phyloP scores from a whole-genome alignment of 2,113 vertebrate species.

The Erythrolamprus reginae region DNA sequence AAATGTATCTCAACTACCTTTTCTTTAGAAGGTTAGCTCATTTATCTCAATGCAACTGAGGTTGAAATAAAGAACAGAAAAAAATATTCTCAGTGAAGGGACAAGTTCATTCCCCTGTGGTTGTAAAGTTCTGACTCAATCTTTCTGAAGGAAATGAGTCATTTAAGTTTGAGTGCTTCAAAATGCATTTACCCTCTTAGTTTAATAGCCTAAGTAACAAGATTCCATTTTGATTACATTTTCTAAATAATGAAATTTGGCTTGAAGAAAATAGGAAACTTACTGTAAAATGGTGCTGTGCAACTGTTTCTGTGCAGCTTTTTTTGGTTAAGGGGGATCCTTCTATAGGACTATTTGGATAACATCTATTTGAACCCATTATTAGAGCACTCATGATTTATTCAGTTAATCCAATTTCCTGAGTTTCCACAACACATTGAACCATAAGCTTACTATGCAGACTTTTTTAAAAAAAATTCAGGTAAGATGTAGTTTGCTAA shows the following conservation, averaged over 20 bases:
- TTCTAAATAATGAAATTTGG: conserved; percentile 29
- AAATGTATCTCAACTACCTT: not conserved
- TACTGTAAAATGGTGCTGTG: not conserved
- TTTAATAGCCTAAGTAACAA: conserved; percentile 25
- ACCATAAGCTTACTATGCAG: not conserved
- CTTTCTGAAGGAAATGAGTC: conserved; percentile 58
- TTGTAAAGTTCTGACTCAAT: conserved; percentile 55
- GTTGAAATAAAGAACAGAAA: not conserved
- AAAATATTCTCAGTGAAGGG: conserved; percentile 24
- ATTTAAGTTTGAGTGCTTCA: conserved; percentile 30
- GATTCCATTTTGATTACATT: conserved; percentile 37
- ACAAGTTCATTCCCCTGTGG: conserved; percentile 12
- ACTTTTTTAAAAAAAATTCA: not conserved
- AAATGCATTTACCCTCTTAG: conserved; percentile 33
- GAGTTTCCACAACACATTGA: not conserved
- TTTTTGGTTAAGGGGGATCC: not conserved
- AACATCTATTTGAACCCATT: not conserved
- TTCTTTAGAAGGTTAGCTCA: not conserved
- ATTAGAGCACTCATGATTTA: not conserved
- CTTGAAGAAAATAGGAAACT: not conserved
- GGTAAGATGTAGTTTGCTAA: not conserved
- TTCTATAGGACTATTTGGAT: not conserved
- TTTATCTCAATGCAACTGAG: not conserved
- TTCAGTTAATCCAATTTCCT: not conserved
- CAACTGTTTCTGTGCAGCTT: not conserved